These are phyloP conservation scores for Vespertilio murinus DNA, from an alignment of 2,797 vertebrate species.

Conservation along the genomic window DNA sequence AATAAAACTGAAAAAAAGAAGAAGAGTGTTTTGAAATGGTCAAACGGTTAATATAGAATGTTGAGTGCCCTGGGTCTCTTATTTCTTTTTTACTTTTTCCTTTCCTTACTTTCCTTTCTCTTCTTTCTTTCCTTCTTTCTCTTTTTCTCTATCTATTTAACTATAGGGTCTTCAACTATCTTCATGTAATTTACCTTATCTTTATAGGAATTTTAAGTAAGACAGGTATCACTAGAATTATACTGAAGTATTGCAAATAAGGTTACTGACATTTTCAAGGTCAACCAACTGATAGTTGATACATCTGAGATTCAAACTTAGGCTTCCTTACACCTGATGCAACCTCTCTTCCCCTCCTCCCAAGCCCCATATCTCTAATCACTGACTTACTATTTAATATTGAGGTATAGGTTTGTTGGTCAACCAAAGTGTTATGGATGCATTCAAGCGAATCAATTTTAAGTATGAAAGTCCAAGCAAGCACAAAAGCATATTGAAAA, in stretches of 20 bases:
- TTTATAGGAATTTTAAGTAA: constrained; percentile 16
- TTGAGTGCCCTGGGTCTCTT: not conserved
- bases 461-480: constrained; percentile 22
- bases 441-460: constrained; percentile 8
- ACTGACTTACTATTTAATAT: not conserved
- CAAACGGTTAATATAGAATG: constrained; percentile 6
- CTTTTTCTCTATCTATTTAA: not conserved
- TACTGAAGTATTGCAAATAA: not conserved
- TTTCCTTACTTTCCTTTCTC: fast-evolving
- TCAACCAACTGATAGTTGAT: not conserved
- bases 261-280: not conserved
- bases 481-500: constrained; percentile 57
- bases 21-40: not conserved
- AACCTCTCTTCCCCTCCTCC: too few species aligned
- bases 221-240: not conserved
- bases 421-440: not conserved
- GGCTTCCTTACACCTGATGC: not conserved
- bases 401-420: not conserved
- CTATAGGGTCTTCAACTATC: not conserved
- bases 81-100: not conserved
- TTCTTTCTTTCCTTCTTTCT: too few species aligned
- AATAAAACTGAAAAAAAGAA: not conserved
- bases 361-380: not conserved
- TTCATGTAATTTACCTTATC: not conserved
- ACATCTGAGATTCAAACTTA: not conserved